Base-by-base conservation (phyloP, 2,888 invertebrate genomes). In the Lithophane ornitopus region DNA sequence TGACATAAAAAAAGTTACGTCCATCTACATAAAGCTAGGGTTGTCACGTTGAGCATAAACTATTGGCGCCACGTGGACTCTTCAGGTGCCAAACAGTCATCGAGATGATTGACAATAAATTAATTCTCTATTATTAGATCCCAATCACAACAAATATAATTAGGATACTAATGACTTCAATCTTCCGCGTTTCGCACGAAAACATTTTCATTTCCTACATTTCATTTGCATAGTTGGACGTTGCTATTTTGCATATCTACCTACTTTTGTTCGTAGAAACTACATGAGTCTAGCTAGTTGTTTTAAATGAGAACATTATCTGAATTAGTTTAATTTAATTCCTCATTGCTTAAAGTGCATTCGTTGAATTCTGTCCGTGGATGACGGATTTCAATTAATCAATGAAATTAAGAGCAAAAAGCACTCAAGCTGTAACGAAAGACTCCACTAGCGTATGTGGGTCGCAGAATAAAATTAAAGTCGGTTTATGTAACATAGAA, bases 401-500 rank as follows among this genome's bases (percentile, higher is more conserved):
- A 76, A 49, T 63, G 26, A 28, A 67, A 75, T 70, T 39, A 72
- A 41, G 49, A 62, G 46, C n/a, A 62, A 67, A 49, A 70, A 62
- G 44, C 80, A 52, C 22, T 72, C 39, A 26, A 62, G 22, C 28
- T 56, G 34, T 70, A 74, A 61, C 19, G 59, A 68, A 65, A 68
- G 56, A 68, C 16, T 67, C 63, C 46, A 58, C 58, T 22, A 54
- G 34, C 44, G 52, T 63, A 81, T 85, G 82, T 70, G 70, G 76
- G 80, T 71, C 81, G 62, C 70, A 28, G 66, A 67, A 80, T 75
- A 61, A 84, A 84, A 84, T 84, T 82, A 69, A 80, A 84, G 58
- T 54, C 46, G 56, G 56, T 82, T 61, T 61, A 54, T 80, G 59
- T 81, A 75, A 76, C 63, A 49, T 61, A 49, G 73, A 68, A 62